Evolutionary conservation across 2,888 invertebrate species (phyloP), one percentile per base, ranked within the genome.

Genomic region (Plebejus melissa): DNA sequence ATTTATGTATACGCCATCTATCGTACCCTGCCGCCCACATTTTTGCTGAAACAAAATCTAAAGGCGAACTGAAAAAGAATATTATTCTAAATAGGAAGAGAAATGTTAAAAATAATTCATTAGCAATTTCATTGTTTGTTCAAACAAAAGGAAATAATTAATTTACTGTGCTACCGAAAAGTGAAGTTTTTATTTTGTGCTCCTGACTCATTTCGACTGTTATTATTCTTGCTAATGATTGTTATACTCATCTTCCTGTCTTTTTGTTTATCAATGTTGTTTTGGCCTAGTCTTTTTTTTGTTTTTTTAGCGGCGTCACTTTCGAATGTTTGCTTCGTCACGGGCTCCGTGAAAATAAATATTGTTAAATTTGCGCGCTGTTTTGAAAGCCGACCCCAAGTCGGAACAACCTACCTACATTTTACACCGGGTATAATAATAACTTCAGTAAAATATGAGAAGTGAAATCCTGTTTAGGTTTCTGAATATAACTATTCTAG

Each of bases 71-170:
- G 28, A 60, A 60, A 22, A 28, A 28, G 13, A 65, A 65, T n/a
- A 28, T 9, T 58, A 58, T 75, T 69, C 74, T 72, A 75, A 77
- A 77, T 78, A 77, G 76, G 77, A 78, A 77, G 77, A 72, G 74
- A 75, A 78, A 77, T 75, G 78, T 77, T 77, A 78, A 80, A 77
- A 77, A 78, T 75, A 76, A 75, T 79, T 81, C 77, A 80, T 81
- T 80, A 79, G 78, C 76, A 41, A 77, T 75, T 78, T 76, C 75
- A 79, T 81, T 80, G 80, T 81, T 77, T 78, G 74, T 46, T 5
- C 65, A 79, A 58, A 75, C 77, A 79, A 79, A 77, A 79, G 77
- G 76, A 79, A 78, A 78, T 79, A 78, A 79, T 79, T 79, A 79
- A 79, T 80, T 79, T 76, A 76, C 77, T 78, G 77, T 76, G 74